A percentile compares a stretch with the other conserved stretches of the same genome.
Evolutionary conservation across 35 echinoderm and acorn worm genomes (phyloP).

Genomic region (Apostichopus parvimensis): DNA sequence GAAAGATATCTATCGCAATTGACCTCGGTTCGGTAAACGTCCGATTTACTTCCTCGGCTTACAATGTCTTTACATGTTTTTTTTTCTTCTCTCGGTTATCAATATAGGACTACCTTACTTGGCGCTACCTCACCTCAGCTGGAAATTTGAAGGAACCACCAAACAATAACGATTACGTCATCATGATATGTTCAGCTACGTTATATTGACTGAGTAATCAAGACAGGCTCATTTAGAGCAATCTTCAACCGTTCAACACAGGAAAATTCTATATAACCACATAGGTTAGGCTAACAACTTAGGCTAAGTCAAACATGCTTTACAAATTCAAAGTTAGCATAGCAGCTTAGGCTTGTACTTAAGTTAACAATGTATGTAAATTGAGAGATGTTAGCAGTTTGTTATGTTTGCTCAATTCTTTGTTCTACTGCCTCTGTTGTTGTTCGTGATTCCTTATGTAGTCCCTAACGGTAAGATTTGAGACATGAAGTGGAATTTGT

Average conservation of each 20-base stretch:
- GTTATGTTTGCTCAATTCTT: not conserved
- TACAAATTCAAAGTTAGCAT: conserved; percentile 30
- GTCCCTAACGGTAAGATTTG: too few relatives aligned
- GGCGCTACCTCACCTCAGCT: too few relatives aligned
- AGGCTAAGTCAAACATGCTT: not conserved
- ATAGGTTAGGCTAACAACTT: conserved; percentile 22
- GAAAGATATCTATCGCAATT: too few relatives aligned
- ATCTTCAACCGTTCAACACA: not conserved
- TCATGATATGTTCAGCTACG: not conserved
- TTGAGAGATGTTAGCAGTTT: not conserved
- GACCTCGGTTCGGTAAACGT: too few relatives aligned
- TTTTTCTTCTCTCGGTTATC: too few relatives aligned
- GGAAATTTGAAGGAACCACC: not conserved
- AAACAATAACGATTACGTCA: conserved; percentile 4
- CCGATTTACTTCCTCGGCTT: too few relatives aligned
- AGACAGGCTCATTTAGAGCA: not conserved
- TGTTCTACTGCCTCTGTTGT: not conserved
- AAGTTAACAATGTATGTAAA: not conserved
- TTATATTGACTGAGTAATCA: conserved; percentile 11
- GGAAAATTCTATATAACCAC: not conserved
- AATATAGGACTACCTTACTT: too few relatives aligned
- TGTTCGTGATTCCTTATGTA: not conserved
- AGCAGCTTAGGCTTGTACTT: conserved; percentile 35
- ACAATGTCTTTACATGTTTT: too few relatives aligned
- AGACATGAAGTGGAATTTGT: too few relatives aligned